These are phyloP conservation scores for Drosophila falleni DNA, from an alignment of 2,888 invertebrate species.

Conservation along the genomic window DNA sequence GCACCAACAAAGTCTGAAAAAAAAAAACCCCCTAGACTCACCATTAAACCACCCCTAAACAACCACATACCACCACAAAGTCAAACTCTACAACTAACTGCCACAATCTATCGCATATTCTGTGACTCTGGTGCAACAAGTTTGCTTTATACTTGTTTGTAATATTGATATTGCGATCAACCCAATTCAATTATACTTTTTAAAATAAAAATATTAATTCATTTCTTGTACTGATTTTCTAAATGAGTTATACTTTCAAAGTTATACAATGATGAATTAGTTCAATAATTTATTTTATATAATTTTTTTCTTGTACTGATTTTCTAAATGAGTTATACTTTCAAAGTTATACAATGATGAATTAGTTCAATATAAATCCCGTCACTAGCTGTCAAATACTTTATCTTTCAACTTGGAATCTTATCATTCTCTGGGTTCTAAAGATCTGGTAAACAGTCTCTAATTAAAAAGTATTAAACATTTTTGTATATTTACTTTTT, in stretches of 20 bases:
- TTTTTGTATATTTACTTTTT: too few species aligned
- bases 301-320: background rate
- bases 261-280: too few species aligned
- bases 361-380: too few species aligned
- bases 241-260: too few species aligned
- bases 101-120: slow-evolving; percentile 2
- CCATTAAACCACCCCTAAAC: slow-evolving; percentile 1
- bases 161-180: background rate
- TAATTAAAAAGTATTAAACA: too few species aligned
- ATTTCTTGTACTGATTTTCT: background rate
- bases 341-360: too few species aligned
- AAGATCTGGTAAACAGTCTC: too few species aligned
- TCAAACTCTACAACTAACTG: background rate
- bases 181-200: background rate
- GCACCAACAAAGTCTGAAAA: slow-evolving; percentile 9
- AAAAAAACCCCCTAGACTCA: background rate
- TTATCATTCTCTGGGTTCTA: too few species aligned
- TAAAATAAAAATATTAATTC: slow-evolving; percentile 2
- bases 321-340: too few species aligned
- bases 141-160: background rate
- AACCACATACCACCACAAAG: background rate
- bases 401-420: too few species aligned
- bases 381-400: too few species aligned
- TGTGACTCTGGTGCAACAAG: slow-evolving; percentile 14
- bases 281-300: too few species aligned